Base-by-base conservation (phyloP, 2,888 invertebrate genomes). In the Drosophila anomalata region DNA sequence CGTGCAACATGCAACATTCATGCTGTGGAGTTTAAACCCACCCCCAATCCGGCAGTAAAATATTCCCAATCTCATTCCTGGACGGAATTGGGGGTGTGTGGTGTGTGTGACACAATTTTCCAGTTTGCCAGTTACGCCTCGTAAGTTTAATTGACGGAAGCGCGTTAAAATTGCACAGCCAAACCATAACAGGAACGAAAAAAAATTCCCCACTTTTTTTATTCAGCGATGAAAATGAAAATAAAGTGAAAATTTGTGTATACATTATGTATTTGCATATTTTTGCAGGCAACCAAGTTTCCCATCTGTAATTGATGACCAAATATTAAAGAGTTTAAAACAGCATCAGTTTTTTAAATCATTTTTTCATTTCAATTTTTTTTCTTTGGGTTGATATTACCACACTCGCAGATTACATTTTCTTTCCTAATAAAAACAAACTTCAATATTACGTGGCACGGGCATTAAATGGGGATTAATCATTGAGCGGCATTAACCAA, bases 91-190 rank as follows among this genome's bases (percentile, higher is more conserved):
- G 53, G 20, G 3, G 20, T 24, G 55, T 54, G 51, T 67, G 68
- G 55, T 54, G 51, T 67, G 68, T 79, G 77, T 84, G 85, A 85
- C 84, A 84, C 84, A 85, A 81, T 84, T 84, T 82, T 74, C 73
- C 83, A 80, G 77, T 83, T 82, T 77, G 48, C 61, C 68, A 68
- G 69, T 55, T 70, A 60, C 68, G 70, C 58, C 80, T 81, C 80
- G 74, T 83, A 83, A 83, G 81, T 85, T 85, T 71, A 78, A 77
- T 81, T 84, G 83, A 81, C 81, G 84, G 86, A 84, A 84, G 75
- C 80, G 73, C 71, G 79, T 77, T 81, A 81, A 76, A 81, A 54
- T 85, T 84, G 80, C 80, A 80, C 26, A 50, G 51, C 57, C 62
- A 65, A 62, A 65, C 62, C 62, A 62, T 39, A 47, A 22, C 53